Conservation (phyloP, 2,113 vertebrate species). For the Diadophis punctatus region DNA sequence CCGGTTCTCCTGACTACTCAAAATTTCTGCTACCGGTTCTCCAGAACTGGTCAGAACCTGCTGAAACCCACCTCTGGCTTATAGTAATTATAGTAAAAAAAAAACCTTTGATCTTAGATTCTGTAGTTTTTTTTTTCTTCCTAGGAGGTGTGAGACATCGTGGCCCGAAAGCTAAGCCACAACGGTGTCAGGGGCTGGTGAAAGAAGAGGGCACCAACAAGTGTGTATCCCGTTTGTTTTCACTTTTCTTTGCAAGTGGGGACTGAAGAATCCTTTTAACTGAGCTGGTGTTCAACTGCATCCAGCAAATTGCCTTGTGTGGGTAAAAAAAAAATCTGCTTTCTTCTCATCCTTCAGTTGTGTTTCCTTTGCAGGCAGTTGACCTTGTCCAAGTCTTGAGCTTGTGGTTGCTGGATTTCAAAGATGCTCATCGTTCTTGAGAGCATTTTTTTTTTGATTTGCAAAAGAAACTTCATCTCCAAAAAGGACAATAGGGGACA, state of each 20-base stretch:
- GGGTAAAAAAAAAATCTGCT: background rate
- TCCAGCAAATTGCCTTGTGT: background rate
- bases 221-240: background rate
- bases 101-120: background rate
- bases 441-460: fast-evolving
- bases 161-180: background rate
- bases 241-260: background rate
- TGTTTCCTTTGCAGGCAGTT: background rate
- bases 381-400: background rate
- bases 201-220: background rate
- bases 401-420: background rate
- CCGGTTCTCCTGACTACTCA: too few relatives aligned
- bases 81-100: too few relatives aligned
- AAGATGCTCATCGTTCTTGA: background rate
- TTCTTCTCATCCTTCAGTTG: background rate
- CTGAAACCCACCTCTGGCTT: too few relatives aligned
- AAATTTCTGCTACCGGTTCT: too few relatives aligned
- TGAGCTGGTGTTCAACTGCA: background rate
- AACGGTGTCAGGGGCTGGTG: background rate
- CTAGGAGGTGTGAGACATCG: background rate
- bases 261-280: background rate
- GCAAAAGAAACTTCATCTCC: conserved; percentile 4
- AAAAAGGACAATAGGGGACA: too few relatives aligned
- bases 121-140: background rate
- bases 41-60: too few relatives aligned